phyloP scores from a whole-genome alignment of 2,113 vertebrate genomes.

The Crotalus horridus region DNA sequence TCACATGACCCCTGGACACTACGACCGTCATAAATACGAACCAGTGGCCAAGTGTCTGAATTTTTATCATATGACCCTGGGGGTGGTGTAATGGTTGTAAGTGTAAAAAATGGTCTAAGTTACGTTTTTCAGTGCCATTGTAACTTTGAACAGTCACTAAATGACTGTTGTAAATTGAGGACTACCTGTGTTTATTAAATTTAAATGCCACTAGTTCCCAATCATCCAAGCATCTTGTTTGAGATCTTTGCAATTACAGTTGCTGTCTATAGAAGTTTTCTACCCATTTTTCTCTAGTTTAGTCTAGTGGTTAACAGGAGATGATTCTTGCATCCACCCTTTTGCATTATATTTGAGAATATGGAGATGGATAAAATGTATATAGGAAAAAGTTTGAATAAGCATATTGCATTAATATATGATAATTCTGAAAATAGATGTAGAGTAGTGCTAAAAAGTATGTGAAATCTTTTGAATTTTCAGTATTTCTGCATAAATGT shows the following conservation, averaged over 20 bases:
- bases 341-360: not conserved
- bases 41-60: not conserved
- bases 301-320: not conserved
- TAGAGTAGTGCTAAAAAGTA: not conserved
- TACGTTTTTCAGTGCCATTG: not conserved
- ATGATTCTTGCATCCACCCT: not conserved
- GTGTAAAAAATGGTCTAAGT: not conserved
- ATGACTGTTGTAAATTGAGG: not conserved
- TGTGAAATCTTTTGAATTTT: not conserved
- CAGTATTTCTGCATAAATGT: not conserved
- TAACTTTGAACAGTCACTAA: not conserved
- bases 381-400: not conserved
- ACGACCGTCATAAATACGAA: not conserved
- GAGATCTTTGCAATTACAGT: not conserved
- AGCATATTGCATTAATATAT: slow-evolving; percentile 17
- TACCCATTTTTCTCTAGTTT: not conserved
- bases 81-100: not conserved
- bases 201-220: not conserved
- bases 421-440: slow-evolving; percentile 37
- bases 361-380: not conserved
- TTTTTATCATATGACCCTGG: not conserved
- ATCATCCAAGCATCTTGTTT: not conserved
- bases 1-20: not conserved
- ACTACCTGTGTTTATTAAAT: not conserved
- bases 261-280: not conserved